phyloP scores from a whole-genome alignment of 2,113 vertebrate species.

The Uropsilus gracilis region DNA sequence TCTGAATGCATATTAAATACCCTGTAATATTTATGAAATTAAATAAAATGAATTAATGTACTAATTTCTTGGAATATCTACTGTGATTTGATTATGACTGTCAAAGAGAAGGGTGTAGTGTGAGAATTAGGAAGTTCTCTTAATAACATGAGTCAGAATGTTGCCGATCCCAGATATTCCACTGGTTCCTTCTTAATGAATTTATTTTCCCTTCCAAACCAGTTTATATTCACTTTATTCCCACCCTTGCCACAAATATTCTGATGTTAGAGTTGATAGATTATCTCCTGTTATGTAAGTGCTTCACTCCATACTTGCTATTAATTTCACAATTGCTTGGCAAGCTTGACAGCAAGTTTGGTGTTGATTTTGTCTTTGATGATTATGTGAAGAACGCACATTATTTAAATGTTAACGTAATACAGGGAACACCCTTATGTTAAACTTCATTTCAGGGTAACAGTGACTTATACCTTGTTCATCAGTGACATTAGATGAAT shows the following conservation, averaged over 20 bases:
- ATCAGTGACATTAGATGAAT: background rate
- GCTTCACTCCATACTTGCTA: background rate
- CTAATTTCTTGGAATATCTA: background rate
- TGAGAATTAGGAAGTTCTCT: conserved; percentile 61
- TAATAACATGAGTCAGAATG: conserved; percentile 34
- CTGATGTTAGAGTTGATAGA: conserved; percentile 49
- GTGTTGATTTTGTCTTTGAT: conserved; percentile 60
- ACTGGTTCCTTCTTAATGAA: conserved; percentile 41
- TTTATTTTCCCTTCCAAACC: background rate
- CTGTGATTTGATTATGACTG: background rate
- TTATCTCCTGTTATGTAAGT: conserved; percentile 38
- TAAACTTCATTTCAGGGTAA: background rate
- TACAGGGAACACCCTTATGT: conserved; percentile 35
- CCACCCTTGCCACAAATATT: conserved; percentile 5
- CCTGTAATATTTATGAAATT: background rate
- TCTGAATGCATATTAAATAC: background rate
- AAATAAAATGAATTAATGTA: background rate
- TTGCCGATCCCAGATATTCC: conserved; percentile 48
- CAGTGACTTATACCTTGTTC: background rate
- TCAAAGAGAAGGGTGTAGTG: conserved; percentile 19
- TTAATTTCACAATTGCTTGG: conserved; percentile 9
- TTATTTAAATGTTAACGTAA: conserved; percentile 53
- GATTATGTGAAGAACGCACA: conserved; percentile 23
- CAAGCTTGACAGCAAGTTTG: conserved; percentile 39
- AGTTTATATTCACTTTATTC: conserved; percentile 37